Conservation (phyloP, 2,797 vertebrate species). For the Crenichthys baileyi region DNA sequence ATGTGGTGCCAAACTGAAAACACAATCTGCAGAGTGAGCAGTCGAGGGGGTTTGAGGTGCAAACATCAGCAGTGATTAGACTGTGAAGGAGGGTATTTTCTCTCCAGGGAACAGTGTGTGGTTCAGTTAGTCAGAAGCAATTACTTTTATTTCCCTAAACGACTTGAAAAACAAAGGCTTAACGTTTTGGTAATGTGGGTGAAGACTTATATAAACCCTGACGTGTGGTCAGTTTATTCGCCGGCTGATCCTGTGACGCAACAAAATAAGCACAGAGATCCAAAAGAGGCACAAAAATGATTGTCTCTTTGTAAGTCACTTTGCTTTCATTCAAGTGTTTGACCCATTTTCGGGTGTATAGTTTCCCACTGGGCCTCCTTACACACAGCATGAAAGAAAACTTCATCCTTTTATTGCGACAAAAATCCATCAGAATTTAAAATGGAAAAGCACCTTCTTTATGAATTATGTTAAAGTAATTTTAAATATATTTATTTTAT, state of each 20-base stretch:
- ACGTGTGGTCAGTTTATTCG: background rate
- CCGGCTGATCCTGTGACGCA: background rate
- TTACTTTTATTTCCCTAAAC: conserved; percentile 31
- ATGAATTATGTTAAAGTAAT: background rate
- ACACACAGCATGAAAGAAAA: conserved; percentile 24
- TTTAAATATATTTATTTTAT: background rate
- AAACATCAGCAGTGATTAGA: conserved; percentile 18
- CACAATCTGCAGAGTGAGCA: background rate
- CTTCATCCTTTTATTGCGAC: conserved; percentile 34
- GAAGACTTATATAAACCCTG: background rate
- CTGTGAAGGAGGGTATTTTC: conserved; percentile 4
- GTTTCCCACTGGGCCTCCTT: background rate
- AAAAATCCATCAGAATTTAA: background rate
- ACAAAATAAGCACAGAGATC: background rate
- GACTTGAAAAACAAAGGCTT: background rate
- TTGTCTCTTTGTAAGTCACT: background rate
- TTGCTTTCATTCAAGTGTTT: background rate
- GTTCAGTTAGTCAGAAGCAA: conserved; percentile 22
- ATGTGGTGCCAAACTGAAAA: conserved; percentile 9
- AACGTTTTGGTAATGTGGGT: background rate
- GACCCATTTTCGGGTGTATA: background rate
- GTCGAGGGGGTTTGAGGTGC: conserved; percentile 9
- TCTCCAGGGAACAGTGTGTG: background rate
- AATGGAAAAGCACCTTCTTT: background rate
- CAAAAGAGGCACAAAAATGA: background rate